Percentiles rank a stretch among this genome's conserved stretches.
Conservation (phyloP, 2,113 vertebrate genomes). For the Sceloporus tristichus region DNA sequence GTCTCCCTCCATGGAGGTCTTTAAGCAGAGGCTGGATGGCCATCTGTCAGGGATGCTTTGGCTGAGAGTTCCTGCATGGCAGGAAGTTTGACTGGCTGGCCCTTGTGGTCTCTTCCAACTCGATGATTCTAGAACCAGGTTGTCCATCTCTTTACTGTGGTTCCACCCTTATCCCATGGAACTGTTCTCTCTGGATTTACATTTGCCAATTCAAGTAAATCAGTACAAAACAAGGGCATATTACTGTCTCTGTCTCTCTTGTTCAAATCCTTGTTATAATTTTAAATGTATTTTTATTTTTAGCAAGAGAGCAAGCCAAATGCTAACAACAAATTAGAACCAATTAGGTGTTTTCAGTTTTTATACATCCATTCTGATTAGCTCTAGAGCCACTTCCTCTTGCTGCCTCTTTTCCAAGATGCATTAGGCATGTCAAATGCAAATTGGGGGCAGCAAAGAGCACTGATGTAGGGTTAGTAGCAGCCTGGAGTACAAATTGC, state of each 20-base stretch:
- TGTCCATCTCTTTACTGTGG: rapidly evolving
- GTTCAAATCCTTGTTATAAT: neutral
- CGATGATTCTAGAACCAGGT: neutral
- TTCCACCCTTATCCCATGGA: neutral
- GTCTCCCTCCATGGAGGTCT: too few species aligned
- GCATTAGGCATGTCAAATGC: conserved; percentile 59
- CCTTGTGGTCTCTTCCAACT: too few species aligned
- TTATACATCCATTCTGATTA: conserved; percentile 48
- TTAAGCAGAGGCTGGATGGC: too few species aligned
- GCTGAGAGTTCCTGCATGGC: too few species aligned
- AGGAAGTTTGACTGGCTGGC: too few species aligned
- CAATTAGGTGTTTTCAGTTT: conserved; percentile 57
- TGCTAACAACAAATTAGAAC: conserved; percentile 52
- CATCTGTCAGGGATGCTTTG: too few species aligned
- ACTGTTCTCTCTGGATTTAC: neutral
- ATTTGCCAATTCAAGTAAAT: conserved; percentile 22
- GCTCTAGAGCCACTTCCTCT: conserved; percentile 28
- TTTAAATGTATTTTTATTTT: conserved; percentile 47
- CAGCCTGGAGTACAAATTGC: conserved; percentile 65
- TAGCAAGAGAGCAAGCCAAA: neutral
- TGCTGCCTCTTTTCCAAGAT: conserved; percentile 57
- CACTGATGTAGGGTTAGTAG: conserved; percentile 47
- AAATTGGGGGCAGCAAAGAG: conserved; percentile 60
- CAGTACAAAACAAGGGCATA: conserved; percentile 14
- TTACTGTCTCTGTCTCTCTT: rapidly evolving